Base-by-base conservation (phyloP, 2,888 invertebrate genomes). In the Heliothis peltigera region DNA sequence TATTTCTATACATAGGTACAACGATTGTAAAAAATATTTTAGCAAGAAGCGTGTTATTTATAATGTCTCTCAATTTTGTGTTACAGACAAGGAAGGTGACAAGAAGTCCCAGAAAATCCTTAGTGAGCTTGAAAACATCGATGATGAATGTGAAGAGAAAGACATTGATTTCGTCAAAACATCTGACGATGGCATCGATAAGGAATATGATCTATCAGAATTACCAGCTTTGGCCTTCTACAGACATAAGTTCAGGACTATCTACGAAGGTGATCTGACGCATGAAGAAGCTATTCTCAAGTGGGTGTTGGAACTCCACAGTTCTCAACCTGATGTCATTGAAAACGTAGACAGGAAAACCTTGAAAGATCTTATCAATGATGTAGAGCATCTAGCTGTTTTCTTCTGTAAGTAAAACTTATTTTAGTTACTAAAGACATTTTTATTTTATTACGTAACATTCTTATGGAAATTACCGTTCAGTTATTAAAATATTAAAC, bases 101-200 rank as follows among this genome's bases (percentile, higher is more conserved):
- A 98, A 98, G 85, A 97, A 98, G 87, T 97, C 98, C 22, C 97
- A 98, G 79, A 98, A 98, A 88, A 98, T 98, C 66, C 94, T 98
- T 0, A 97, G 97, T 84, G 98, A 98, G 88, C 89, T 98, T 68
- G 98, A 98, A 89, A 98, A 98, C 84, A 98, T 98, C 81, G 98
- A 98, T 85, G 98, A 98, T 82, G 98, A 98, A 86, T 98, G 98
- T 86, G 98, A 98, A 92, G 97, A 98, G 85, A 97, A 98, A 89
- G 97, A 98, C 81, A 98, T 98, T 76, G 97, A 98, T 89, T 98
- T 98, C 87, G 97, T 98, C 0, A 98, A 98, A 90, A 98, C 98
- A 75, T 98, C 98, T 8, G 98, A 98, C 85, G 97, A 97, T 28
- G 97, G 98, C 49, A 96, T 98, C 63, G 97, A 98, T 70, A 97